A percentile compares a stretch with the other conserved stretches of the same genome.
These are phyloP conservation scores for Endotricha flammealis DNA, from an alignment of 2,888 invertebrate species.

Conservation along the genomic window DNA sequence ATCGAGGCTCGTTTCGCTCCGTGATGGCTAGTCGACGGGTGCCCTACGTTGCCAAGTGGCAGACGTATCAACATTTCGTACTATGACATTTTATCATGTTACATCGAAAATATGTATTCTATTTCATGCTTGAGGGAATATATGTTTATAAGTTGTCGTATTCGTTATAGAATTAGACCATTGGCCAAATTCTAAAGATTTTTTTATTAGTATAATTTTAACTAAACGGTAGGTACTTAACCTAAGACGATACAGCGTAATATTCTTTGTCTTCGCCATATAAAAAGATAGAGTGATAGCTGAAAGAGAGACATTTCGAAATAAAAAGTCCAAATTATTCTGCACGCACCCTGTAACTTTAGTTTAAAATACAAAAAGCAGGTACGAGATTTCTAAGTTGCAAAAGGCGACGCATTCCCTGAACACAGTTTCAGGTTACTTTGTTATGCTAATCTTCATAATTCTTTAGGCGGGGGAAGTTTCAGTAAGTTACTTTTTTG, in stretches of 20 bases:
- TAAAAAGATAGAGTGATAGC: too few relatives aligned
- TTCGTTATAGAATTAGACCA: too few relatives aligned
- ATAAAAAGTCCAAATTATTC: constrained; percentile 5
- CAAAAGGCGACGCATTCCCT: constrained; percentile 59
- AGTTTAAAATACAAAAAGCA: constrained; percentile 27
- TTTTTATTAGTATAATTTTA: too few relatives aligned
- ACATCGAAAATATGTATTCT: not conserved
- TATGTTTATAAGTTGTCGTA: too few relatives aligned
- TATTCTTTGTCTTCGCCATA: too few relatives aligned
- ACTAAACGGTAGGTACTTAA: too few relatives aligned
- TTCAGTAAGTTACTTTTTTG: constrained; percentile 66
- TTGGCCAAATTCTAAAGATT: too few relatives aligned
- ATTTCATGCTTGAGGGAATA: too few relatives aligned
- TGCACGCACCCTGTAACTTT: constrained; percentile 13
- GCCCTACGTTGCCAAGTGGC: constrained; percentile 5
- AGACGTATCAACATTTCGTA: constrained; percentile 4
- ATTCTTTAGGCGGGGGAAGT: constrained; percentile 70
- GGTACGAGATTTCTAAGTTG: constrained; percentile 47
- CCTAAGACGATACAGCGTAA: too few relatives aligned
- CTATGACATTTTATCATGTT: constrained; percentile 1
- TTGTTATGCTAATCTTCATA: constrained; percentile 77
- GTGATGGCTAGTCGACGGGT: constrained; percentile 11
- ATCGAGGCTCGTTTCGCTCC: constrained; percentile 33
- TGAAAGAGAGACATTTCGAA: too few relatives aligned
- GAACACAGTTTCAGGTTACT: constrained; percentile 68